phyloP scores from a whole-genome alignment of 2,888 invertebrate genomes.

The Ochropleura plecta region DNA sequence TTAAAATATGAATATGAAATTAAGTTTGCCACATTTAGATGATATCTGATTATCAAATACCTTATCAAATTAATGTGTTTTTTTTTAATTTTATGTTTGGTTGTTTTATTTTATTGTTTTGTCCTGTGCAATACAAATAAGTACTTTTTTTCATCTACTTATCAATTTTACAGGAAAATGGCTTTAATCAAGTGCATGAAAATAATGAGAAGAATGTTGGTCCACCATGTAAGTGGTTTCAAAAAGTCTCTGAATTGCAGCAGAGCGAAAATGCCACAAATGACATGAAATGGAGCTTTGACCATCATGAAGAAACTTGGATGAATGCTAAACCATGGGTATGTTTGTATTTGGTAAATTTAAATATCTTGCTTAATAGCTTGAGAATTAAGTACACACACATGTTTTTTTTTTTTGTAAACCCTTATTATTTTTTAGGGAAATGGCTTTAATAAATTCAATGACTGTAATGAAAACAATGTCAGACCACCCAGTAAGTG shows the following conservation, averaged over 20 bases:
- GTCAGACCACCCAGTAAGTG: constrained; percentile 30
- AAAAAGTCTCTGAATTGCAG: constrained; percentile 73
- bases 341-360: constrained; percentile 64
- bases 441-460: constrained; percentile 40
- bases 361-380: constrained; percentile 13
- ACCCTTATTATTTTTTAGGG: constrained; percentile 25
- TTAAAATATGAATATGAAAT: constrained; percentile 11
- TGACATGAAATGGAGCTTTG: constrained; percentile 84
- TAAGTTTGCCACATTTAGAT: background rate
- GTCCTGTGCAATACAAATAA: no score
- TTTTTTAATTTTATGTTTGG: no score
- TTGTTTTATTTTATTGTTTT: no score
- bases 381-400: background rate
- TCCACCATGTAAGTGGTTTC: constrained; percentile 75
- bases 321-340: constrained; percentile 90
- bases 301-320: constrained; percentile 84
- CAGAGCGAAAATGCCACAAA: constrained; percentile 77
- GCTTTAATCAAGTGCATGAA: constrained; percentile 34
- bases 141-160: no score
- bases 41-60: background rate
- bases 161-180: constrained; percentile 27
- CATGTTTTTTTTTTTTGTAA: background rate
- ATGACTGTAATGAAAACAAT: constrained; percentile 52
- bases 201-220: constrained; percentile 75
- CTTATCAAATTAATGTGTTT: no score